phyloP scores from a whole-genome alignment of 2,113 vertebrate genomes.

The Mirza zaza region DNA sequence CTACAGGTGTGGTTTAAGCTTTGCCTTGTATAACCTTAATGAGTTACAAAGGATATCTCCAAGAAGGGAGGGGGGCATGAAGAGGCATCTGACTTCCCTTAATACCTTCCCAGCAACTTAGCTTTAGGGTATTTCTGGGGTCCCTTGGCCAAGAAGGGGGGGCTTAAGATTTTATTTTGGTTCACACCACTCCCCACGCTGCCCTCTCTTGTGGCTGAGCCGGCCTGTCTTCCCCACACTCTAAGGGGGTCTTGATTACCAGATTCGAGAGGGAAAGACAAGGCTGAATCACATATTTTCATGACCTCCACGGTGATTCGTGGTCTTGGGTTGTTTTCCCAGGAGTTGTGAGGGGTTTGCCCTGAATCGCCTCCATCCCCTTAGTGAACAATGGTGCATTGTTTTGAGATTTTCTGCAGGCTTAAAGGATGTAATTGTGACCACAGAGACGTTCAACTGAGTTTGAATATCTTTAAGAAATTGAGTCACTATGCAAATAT shows the following conservation, averaged over 20 bases:
- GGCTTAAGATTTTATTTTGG: too few species aligned
- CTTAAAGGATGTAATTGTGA: not conserved
- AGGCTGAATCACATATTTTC: not conserved
- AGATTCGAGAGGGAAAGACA: not conserved
- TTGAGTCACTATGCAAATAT: not conserved
- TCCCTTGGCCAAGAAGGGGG: too few species aligned
- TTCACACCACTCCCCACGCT: not conserved
- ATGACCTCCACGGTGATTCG: not conserved
- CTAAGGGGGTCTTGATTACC: too few species aligned
- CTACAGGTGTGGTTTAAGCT: too few species aligned
- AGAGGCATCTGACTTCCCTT: too few species aligned
- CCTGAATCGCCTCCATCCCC: not conserved
- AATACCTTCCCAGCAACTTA: too few species aligned
- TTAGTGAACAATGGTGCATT: not conserved
- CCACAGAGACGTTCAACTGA: not conserved
- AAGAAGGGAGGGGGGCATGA: too few species aligned
- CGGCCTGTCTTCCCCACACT: not conserved
- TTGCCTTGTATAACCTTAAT: too few species aligned
- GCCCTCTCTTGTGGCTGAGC: not conserved
- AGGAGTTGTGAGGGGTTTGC: not conserved
- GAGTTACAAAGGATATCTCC: too few species aligned
- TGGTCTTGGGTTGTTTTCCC: not conserved
- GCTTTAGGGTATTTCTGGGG: too few species aligned
- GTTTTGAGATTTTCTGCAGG: not conserved
- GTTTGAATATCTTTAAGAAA: not conserved